A percentile compares a stretch with the other conserved stretches of the same genome.
Evolutionary conservation across 2,888 invertebrate species (phyloP).

Genomic region (Scaptomyza polygonia): DNA sequence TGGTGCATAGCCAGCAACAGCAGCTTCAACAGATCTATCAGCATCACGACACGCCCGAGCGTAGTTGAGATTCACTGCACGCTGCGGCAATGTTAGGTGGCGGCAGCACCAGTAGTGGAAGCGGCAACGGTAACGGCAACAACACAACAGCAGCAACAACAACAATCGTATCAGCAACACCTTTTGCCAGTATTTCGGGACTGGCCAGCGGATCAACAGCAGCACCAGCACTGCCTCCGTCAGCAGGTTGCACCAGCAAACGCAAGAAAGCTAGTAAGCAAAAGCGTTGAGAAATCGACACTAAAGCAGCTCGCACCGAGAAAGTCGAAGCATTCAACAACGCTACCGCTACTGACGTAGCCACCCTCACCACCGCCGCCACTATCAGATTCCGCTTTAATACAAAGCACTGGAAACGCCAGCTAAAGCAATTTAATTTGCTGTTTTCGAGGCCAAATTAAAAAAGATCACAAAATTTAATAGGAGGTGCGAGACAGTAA

Average conservation of each 20-base stretch:
- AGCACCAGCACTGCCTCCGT: conserved; percentile 33
- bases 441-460: conserved; percentile 53
- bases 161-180: conserved; percentile 23
- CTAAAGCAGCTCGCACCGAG: neutral
- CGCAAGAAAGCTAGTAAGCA: conserved; percentile 82
- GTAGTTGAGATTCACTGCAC: conserved; percentile 84
- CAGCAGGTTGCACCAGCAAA: conserved; percentile 73
- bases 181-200: conserved; percentile 12
- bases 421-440: conserved; percentile 68
- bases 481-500: conserved; percentile 1
- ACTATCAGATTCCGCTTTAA: conserved; percentile 73
- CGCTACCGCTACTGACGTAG: conserved; percentile 5
- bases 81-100: conserved; percentile 74
- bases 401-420: conserved; percentile 71
- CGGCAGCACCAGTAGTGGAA: conserved; percentile 39
- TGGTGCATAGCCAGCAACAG: conserved; percentile 74
- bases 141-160: conserved; percentile 22
- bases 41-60: conserved; percentile 84
- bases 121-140: conserved; percentile 25
- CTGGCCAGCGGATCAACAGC: conserved; percentile 14
- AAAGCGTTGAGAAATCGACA: conserved; percentile 80
- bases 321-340: conserved; percentile 3
- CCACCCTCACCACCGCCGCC: conserved; percentile 16
- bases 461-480: conserved; percentile 8
- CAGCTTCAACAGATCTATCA: conserved; percentile 84